phyloP scores from a whole-genome alignment of 2,888 invertebrate genomes.

The Lasioglossum marginatum region DNA sequence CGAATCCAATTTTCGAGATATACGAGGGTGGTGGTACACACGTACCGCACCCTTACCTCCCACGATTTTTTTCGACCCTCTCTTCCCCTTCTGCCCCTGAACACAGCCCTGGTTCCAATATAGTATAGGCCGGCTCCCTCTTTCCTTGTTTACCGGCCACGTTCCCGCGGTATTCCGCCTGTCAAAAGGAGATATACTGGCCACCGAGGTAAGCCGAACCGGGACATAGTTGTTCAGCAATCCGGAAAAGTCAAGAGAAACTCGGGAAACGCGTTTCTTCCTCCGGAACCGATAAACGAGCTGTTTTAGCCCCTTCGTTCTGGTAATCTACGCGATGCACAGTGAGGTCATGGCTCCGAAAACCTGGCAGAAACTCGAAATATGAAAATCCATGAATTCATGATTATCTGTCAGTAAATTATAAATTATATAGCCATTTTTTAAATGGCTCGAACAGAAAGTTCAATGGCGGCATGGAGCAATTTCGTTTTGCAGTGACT shows the following conservation, averaged over 20 bases:
- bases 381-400: no score
- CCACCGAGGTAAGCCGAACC: conserved; percentile 36
- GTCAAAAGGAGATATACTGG: conserved; percentile 79
- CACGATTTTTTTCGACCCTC: conserved; percentile 17
- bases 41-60: conserved; percentile 18
- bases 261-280: not conserved
- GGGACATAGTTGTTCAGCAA: not conserved
- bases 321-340: not conserved
- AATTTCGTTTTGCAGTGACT: not conserved
- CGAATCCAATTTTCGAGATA: conserved; percentile 83
- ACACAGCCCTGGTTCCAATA: not conserved
- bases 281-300: not conserved
- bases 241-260: not conserved
- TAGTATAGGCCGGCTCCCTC: conserved; percentile 17
- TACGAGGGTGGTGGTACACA: conserved; percentile 74
- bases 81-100: not conserved
- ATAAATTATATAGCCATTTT: not conserved
- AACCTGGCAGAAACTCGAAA: no score
- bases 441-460: not conserved
- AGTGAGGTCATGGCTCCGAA: no score
- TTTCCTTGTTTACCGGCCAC: conserved; percentile 70
- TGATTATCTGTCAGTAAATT: no score
- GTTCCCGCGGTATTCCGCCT: conserved; percentile 71
- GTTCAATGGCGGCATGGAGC: not conserved
- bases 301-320: not conserved